Percentiles rank a stretch among this genome's conserved stretches.
These are phyloP conservation scores for Bicyclus anynana DNA, from an alignment of 1,140 invertebrate species.

Conservation along the genomic window DNA sequence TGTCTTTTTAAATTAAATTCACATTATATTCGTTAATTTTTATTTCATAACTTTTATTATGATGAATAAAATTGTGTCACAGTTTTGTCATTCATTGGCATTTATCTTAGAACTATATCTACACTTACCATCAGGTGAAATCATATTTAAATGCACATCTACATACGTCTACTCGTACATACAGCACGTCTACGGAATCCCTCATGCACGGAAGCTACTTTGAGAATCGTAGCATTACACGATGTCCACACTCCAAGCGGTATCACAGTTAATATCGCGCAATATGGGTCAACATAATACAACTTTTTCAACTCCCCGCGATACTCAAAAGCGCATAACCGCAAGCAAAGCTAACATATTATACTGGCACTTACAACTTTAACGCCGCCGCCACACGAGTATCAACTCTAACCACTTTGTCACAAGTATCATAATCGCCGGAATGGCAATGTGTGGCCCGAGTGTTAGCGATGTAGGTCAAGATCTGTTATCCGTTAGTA, in stretches of 20 bases:
- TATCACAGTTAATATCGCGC: not conserved
- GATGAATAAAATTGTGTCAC: no score
- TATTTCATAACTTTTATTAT: no score
- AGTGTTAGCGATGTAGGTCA: constrained; percentile 17
- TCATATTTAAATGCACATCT: no score
- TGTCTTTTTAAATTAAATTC: no score
- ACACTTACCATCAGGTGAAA: no score
- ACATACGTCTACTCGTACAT: no score
- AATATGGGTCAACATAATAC: constrained; percentile 1
- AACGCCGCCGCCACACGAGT: not conserved
- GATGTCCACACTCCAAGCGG: not conserved
- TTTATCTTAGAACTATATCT: no score
- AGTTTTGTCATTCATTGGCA: no score
- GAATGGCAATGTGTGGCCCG: not conserved
- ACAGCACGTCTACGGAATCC: no score
- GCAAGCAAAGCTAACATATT: not conserved
- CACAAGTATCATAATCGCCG: not conserved
- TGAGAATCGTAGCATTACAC: no score
- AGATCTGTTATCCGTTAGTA: constrained; percentile 14
- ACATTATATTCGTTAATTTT: no score
- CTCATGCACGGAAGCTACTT: no score
- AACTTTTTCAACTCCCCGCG: not conserved
- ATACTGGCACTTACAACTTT: not conserved
- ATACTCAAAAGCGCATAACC: not conserved
- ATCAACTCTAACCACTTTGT: not conserved